Percentiles rank a stretch among this genome's conserved stretches.
phyloP scores from a whole-genome alignment of 2,797 vertebrate species.

The Gephyroberyx darwinii region DNA sequence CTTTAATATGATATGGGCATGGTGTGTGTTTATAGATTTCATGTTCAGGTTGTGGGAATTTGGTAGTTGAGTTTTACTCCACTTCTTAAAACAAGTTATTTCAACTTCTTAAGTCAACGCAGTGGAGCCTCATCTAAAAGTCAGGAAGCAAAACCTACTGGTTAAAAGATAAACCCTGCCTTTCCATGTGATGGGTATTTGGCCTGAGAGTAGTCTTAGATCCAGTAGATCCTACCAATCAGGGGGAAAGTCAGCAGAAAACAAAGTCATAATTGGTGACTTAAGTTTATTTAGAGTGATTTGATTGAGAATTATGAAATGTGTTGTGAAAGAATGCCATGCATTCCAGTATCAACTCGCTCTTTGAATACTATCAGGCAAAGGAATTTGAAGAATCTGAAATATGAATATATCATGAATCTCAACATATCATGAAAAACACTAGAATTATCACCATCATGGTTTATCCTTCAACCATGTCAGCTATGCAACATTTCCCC shows the following conservation, averaged over 20 bases:
- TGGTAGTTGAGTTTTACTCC: neutral
- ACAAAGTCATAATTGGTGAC: no score
- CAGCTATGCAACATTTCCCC: no score
- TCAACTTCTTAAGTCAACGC: no score
- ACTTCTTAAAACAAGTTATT: neutral
- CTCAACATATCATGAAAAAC: no score
- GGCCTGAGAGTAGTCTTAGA: no score
- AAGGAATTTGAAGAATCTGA: no score
- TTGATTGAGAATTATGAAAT: slow-evolving; percentile 9
- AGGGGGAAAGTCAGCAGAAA: neutral
- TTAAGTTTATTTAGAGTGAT: neutral
- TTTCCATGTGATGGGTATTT: no score
- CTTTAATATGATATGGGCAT: slow-evolving; percentile 12
- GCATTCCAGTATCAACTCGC: neutral
- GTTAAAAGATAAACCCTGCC: no score
- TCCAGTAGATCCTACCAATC: neutral
- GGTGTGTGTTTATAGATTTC: slow-evolving; percentile 5
- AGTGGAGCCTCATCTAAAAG: no score
- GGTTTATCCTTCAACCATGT: no score
- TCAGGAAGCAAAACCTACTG: no score
- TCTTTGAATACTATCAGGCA: neutral
- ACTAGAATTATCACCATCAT: no score
- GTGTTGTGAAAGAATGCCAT: neutral
- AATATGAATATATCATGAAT: neutral
- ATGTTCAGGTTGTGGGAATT: neutral